Base-by-base conservation (phyloP, 2,888 invertebrate genomes). In the Amblyteles armatorius region DNA sequence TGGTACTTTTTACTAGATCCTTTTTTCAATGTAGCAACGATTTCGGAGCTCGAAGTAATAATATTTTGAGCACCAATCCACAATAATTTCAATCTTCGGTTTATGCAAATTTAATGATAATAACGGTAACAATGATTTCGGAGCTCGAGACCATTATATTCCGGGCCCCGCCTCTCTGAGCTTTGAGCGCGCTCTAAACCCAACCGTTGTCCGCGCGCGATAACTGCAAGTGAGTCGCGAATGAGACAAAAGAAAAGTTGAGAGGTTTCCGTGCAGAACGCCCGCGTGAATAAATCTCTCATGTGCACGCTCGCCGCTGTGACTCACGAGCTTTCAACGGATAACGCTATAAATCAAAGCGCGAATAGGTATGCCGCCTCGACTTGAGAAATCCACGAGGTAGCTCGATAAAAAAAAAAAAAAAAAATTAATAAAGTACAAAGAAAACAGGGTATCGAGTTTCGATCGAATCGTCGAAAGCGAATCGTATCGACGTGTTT, bases 401-500 rank as follows among this genome's bases (percentile, higher is more conserved):
- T 57, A 57, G 16, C 11, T 57, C 22, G 0, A 44, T 1, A 44
- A 2, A 44, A 44, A 44, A 13, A 40, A 11, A 40, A 3, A 11
- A 11, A 40, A 40, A 44, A 44, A 65, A 72, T 65, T 79, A 55
- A 72, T 40, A 36, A 26, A 72, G 65, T 55, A 9, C 44, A 22
- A 16, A 65, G 65, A 33, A 13, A 9, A n/a, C 52, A 22, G 16
- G 16, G 16, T 65, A 55, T 65, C 26, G 63, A 52, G 50, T 57
- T 79, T 60, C 4, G 40, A 79, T 36, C 52, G 11, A 40, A 44
- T 40, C 29, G 22, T 65, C 22, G 57, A 74, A 60, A 74, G 68
- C 48, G 52, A 72, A 78, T 72, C 71, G 52, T 36, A 67, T 73
- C 67, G 60, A 60, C 73, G n/a, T 19, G 26, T n/a, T 50, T 76